phyloP scores from a whole-genome alignment of 2,888 invertebrate species.

The Holacanthella duospinosa region DNA sequence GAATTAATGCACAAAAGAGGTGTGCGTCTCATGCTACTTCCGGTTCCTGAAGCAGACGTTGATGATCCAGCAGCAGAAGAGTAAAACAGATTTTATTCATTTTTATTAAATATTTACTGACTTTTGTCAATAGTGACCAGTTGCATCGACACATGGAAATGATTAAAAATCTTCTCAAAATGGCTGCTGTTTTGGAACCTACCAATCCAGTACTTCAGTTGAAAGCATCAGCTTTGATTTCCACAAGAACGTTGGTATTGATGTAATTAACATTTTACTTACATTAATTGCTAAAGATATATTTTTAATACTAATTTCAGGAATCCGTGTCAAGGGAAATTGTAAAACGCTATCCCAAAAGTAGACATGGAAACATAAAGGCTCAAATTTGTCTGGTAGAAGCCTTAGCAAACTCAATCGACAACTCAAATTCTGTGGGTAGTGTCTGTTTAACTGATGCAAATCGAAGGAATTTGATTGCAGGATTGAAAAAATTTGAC shows the following conservation, averaged over 20 bases:
- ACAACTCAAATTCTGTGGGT: background rate
- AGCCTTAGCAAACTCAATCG: background rate
- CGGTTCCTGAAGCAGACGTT: slow-evolving; percentile 43
- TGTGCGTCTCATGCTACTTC: slow-evolving; percentile 42
- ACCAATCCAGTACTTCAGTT: slow-evolving; percentile 38
- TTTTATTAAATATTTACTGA: no score
- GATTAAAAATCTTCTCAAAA: background rate
- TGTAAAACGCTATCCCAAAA: slow-evolving; percentile 10
- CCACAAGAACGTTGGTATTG: slow-evolving; percentile 42
- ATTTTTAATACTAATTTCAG: background rate
- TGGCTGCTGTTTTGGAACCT: slow-evolving; percentile 37
- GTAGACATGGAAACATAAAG: slow-evolving; percentile 6
- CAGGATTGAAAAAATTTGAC: background rate
- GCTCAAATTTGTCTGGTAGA: background rate
- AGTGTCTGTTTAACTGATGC: background rate
- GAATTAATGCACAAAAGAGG: slow-evolving; percentile 38
- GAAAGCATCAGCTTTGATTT: slow-evolving; percentile 42
- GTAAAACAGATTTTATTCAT: slow-evolving; percentile 3
- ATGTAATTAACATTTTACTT: background rate
- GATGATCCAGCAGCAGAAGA: slow-evolving; percentile 28
- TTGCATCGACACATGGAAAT: background rate
- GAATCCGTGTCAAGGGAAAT: background rate
- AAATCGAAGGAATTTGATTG: background rate
- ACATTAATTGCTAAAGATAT: background rate
- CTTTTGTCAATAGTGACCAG: background rate